phyloP scores from a whole-genome alignment of 2,888 invertebrate species.

The Hypomecis atomaria region DNA sequence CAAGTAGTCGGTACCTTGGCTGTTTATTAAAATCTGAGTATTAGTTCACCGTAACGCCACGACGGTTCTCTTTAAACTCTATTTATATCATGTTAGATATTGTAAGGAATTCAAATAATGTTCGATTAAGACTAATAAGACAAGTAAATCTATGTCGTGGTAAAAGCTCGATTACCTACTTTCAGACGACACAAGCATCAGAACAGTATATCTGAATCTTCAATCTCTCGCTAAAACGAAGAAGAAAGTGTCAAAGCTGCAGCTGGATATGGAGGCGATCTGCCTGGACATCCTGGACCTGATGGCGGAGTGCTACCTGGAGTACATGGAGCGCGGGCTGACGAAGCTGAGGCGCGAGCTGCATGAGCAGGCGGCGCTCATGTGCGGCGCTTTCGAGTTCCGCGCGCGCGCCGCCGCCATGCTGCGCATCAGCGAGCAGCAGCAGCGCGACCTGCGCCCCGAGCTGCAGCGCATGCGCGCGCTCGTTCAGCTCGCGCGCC shows the following conservation, averaged over 20 bases:
- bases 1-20: no score
- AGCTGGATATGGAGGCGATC: conserved; percentile 59
- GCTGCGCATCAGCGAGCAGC: conserved; percentile 69
- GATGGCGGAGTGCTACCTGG: conserved; percentile 54
- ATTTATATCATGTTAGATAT: no score
- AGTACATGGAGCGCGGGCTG: conserved; percentile 43
- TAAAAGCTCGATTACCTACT: background rate
- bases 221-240: conserved; percentile 36
- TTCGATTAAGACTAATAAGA: no score
- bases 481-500: conserved; percentile 59
- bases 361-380: conserved; percentile 44
- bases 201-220: conserved; percentile 37
- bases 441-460: conserved; percentile 63
- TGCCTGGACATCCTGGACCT: conserved; percentile 61
- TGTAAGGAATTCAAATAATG: no score
- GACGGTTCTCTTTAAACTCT: no score
- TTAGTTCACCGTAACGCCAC: no score
- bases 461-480: conserved; percentile 67
- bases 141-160: no score
- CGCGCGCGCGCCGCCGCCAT: conserved; percentile 40
- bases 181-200: conserved; percentile 46
- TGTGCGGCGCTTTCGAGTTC: conserved; percentile 52
- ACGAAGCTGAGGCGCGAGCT: conserved; percentile 47
- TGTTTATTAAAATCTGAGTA: no score
- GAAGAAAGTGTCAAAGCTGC: conserved; percentile 53